Evolutionary conservation across 2,113 vertebrate genomes (phyloP).

Genomic region (Macaca fascicularis): T2T-MFA8v1.1 NC_088375.1:110670001-110670500

Average conservation of each 20-base stretch:
- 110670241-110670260: background rate
- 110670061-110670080: no score
- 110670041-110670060: no score
- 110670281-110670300: background rate
- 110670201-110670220: background rate
- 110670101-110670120: no score
- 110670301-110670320: background rate
- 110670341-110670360: background rate
- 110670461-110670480: background rate
- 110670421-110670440: background rate
- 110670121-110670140: no score
- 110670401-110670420: background rate
- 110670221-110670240: background rate
- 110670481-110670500: background rate
- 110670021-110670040: no score
- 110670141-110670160: no score
- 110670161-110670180: background rate
- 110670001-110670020: no score
- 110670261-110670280: background rate
- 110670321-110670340: background rate
- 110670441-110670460: background rate
- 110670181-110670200: background rate
- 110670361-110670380: background rate
- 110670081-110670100: no score
- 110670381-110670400: background rate